These are phyloP conservation scores for Biston betularia DNA, from an alignment of 2,888 invertebrate genomes.

Conservation along the genomic window DNA sequence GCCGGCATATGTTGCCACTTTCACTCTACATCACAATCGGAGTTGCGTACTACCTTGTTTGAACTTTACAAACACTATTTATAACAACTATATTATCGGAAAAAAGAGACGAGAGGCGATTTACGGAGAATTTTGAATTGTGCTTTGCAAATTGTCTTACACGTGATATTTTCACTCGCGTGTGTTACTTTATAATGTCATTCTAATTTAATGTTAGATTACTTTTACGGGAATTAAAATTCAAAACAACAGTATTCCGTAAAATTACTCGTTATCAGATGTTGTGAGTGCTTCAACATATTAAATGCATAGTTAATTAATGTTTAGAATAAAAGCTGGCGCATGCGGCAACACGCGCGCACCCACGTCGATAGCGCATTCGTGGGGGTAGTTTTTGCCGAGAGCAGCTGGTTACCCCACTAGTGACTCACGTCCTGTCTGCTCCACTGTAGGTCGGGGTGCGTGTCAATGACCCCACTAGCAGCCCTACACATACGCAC, in stretches of 20 bases:
- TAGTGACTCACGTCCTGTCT: conserved; percentile 84
- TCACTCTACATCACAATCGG: conserved; percentile 80
- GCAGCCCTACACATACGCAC: conserved; percentile 77
- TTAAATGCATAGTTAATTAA: conserved; percentile 44
- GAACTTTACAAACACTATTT: conserved; percentile 13
- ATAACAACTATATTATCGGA: conserved; percentile 12
- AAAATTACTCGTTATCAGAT: conserved; percentile 26
- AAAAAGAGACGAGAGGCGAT: background rate
- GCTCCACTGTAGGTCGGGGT: conserved; percentile 80
- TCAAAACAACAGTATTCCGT: conserved; percentile 29
- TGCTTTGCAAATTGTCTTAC: background rate
- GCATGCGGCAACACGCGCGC: conserved; percentile 57
- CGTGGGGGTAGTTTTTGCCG: conserved; percentile 80
- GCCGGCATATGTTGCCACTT: conserved; percentile 83
- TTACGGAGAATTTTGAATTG: background rate
- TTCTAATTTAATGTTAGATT: background rate
- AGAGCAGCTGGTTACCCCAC: conserved; percentile 84
- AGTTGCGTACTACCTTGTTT: conserved; percentile 58
- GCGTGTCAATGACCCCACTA: conserved; percentile 83
- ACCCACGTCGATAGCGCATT: conserved; percentile 51
- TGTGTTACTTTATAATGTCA: background rate
- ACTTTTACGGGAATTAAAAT: conserved; percentile 11
- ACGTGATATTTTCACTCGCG: background rate
- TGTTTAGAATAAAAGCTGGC: conserved; percentile 42
- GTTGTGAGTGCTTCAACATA: conserved; percentile 12